Evolutionary conservation across 2,888 invertebrate genomes (phyloP).

Genomic region (Dorcus parallelipipedus): DNA sequence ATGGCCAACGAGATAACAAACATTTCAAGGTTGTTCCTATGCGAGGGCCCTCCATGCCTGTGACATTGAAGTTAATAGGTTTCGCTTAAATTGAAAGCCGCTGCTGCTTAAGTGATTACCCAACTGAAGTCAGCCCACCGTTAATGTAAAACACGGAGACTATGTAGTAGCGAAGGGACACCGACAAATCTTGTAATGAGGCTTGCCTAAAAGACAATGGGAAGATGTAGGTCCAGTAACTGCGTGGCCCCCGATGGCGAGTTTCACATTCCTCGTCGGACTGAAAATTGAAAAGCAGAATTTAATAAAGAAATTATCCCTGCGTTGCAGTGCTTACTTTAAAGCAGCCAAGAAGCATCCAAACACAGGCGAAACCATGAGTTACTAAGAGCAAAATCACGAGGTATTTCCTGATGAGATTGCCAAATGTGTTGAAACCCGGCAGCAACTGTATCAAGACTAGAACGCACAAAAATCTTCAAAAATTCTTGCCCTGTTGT

Average conservation of each 20-base stretch:
- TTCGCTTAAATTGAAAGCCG: background rate
- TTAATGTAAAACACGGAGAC: slow-evolving; percentile 7
- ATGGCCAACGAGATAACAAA: slow-evolving; percentile 2
- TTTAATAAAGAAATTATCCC: background rate
- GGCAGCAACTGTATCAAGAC: background rate
- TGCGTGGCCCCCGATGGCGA: background rate
- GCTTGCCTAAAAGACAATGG: too few species aligned
- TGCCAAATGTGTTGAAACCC: slow-evolving; percentile 3
- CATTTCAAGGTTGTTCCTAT: slow-evolving; percentile 4
- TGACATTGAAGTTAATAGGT: background rate
- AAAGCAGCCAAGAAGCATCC: slow-evolving; percentile 13
- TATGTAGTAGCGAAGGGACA: slow-evolving; percentile 1
- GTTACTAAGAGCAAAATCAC: slow-evolving; percentile 3
- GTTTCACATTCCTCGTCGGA: background rate
- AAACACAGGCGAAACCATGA: slow-evolving; percentile 9
- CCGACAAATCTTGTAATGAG: too few species aligned
- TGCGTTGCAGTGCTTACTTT: slow-evolving; percentile 2
- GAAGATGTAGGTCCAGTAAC: slow-evolving; percentile 5
- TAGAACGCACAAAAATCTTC: too few species aligned
- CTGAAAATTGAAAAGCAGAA: background rate
- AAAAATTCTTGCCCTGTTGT: background rate
- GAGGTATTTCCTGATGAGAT: slow-evolving; percentile 7
- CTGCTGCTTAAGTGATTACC: background rate
- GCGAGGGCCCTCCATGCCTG: slow-evolving; percentile 9
- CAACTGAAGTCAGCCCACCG: slow-evolving; percentile 12